A percentile compares a stretch with the other conserved stretches of the same genome.
phyloP scores from a whole-genome alignment of 53 echinoderm and acorn worm species.

The Luidia sarsii region DNA sequence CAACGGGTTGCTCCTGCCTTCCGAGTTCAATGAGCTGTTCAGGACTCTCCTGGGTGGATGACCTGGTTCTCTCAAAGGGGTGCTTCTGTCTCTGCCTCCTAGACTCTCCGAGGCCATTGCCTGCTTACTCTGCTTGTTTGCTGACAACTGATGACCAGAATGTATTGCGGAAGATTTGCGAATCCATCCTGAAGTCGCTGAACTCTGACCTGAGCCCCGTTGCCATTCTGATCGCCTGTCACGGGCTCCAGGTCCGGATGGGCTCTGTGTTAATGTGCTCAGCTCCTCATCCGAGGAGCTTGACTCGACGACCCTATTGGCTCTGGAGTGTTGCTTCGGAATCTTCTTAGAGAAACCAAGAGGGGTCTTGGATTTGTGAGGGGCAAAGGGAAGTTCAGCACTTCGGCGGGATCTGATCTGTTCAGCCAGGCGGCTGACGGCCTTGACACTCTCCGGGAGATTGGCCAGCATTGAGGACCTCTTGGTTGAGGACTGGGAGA shows the following conservation, averaged over 20 bases:
- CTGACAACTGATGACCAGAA: background rate
- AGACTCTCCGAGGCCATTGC: background rate
- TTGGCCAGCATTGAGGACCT: constrained; percentile 29
- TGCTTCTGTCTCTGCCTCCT: background rate
- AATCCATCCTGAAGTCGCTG: constrained; percentile 25
- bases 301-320: background rate
- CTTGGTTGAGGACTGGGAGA: constrained; percentile 55
- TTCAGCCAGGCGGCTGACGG: constrained; percentile 58
- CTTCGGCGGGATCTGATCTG: constrained; percentile 28
- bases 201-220: background rate
- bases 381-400: background rate
- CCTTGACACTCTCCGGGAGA: constrained; percentile 59
- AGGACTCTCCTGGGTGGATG: background rate
- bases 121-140: background rate
- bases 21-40: background rate
- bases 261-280: background rate
- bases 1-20: background rate
- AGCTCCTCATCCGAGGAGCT: constrained; percentile 35
- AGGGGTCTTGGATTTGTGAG: background rate
- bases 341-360: background rate
- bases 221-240: constrained; percentile 3
- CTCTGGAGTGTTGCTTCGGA: background rate
- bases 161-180: constrained; percentile 29
- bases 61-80: constrained; percentile 15
- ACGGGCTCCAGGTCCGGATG: background rate